Base-by-base conservation (phyloP, 1,140 invertebrate genomes). In the Musca domestica region DNA sequence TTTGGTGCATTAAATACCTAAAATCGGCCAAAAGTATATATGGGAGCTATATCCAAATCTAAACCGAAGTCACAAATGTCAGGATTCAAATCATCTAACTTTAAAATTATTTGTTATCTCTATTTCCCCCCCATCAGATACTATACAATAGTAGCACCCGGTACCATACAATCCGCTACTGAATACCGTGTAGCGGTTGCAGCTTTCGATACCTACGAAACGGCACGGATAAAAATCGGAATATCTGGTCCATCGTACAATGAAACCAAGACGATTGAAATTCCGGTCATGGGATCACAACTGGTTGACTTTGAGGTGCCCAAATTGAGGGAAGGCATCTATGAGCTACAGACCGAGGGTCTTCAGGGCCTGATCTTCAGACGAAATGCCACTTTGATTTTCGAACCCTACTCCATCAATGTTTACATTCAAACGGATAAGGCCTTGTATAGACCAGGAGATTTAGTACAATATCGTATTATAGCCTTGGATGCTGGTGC, bases 391-490 rank as follows among this genome's bases (percentile, higher is more conserved):
- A 12, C 1, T 14, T 12, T 19, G 9, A 9, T 83, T 92, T 92
- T 90, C 73, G 91, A 92, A 72, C 94, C 93, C 3, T 12, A 41
- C 10, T 9, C 12, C 34, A 9, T 12, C 4, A 61, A 61, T 34
- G 34, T 61, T 34, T 61, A 61, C 17, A 89, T 98, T 68, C 95
- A 98, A 81, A 97, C 95, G 0, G 96, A 98, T 81, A 94, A 95
- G 83, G 89, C 92, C 1, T 91, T 97, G 67, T 98, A 98, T 80
- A 94, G 96, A 78, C 95, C 95, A 1, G 90, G 91, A 19, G 88
- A 92, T 74, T 88, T 87, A 68, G 88, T 98, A 20, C 87, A 91
- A 75, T 97, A 96, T 76, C 87, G 95, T 70, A 88, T 92, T 19
- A 83, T 98, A 63, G 86, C 93, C 30, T 82, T 95, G 34, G 90